These are phyloP conservation scores for Nasonia longicornis DNA, from an alignment of 1,140 invertebrate genomes.

Conservation along the genomic window DNA sequence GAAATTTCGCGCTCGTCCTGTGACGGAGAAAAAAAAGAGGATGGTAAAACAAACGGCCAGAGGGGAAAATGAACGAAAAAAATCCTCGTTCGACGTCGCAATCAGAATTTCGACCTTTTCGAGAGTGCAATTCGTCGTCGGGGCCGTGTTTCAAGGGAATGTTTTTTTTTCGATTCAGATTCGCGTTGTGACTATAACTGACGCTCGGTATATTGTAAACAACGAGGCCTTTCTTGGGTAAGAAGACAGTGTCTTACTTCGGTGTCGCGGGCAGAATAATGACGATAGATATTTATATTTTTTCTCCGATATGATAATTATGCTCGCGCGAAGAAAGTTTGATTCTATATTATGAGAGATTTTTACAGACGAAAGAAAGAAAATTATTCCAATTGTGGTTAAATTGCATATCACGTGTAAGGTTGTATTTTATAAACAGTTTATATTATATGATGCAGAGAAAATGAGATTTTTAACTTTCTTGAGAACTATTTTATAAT, in stretches of 20 bases:
- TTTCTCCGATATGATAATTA: conserved; percentile 9
- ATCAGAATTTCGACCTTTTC: neutral
- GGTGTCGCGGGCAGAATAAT: conserved; percentile 31
- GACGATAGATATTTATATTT: conserved; percentile 19
- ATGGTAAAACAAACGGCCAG: neutral
- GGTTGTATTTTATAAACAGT: conserved; percentile 45
- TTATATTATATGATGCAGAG: conserved; percentile 24
- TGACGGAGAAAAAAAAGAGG: neutral
- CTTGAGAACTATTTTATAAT: conserved; percentile 37
- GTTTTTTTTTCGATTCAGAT: neutral
- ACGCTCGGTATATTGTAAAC: conserved; percentile 6
- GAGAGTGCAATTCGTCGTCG: neutral
- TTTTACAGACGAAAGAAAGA: conserved; percentile 25
- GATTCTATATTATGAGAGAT: conserved; percentile 36
- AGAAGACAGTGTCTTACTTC: conserved; percentile 34
- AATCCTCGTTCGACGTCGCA: neutral
- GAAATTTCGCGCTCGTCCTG: conserved; percentile 11
- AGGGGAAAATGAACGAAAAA: neutral
- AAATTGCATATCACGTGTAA: conserved; percentile 43
- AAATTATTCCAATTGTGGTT: conserved; percentile 28
- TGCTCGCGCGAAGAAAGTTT: conserved; percentile 28
- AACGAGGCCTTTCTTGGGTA: conserved; percentile 41
- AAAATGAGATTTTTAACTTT: conserved; percentile 21
- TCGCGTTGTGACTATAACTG: neutral
- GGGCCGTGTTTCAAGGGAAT: neutral